Evolutionary conservation across 1,140 invertebrate genomes (phyloP).

Genomic region (Drosophila simulans): DNA sequence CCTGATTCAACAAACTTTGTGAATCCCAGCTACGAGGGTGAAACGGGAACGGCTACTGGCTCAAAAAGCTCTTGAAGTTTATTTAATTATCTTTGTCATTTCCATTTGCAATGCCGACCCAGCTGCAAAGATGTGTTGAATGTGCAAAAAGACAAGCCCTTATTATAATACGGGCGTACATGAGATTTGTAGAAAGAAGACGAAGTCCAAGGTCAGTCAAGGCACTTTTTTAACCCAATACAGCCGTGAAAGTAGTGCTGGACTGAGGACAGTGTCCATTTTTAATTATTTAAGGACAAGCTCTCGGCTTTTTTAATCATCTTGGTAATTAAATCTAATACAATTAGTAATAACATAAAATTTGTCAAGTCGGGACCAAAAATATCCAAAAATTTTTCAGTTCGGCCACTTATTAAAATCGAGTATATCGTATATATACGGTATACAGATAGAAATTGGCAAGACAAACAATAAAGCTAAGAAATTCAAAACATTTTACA

Average conservation of each 20-base stretch:
- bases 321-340: constrained; percentile 41
- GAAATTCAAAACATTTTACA: no score
- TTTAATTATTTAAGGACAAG: constrained; percentile 50
- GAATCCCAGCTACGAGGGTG: background rate
- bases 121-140: constrained; percentile 21
- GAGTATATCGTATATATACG: background rate
- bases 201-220: background rate
- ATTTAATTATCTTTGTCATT: constrained; percentile 75
- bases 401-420: background rate
- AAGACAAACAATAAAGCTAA: no score
- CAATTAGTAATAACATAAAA: constrained; percentile 29
- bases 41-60: constrained; percentile 42
- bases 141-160: constrained; percentile 3
- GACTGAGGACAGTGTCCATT: constrained; percentile 8
- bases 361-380: constrained; percentile 1
- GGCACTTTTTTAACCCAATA: background rate
- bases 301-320: constrained; percentile 44
- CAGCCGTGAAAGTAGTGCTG: background rate
- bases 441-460: no score
- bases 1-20: background rate
- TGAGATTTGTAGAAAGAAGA: background rate
- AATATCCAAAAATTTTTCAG: background rate
- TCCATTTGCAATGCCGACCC: constrained; percentile 45
- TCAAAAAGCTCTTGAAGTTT: constrained; percentile 70
- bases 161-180: background rate